Conservation (phyloP, 2,797 vertebrate species). For the Serranus cabrilla region DNA sequence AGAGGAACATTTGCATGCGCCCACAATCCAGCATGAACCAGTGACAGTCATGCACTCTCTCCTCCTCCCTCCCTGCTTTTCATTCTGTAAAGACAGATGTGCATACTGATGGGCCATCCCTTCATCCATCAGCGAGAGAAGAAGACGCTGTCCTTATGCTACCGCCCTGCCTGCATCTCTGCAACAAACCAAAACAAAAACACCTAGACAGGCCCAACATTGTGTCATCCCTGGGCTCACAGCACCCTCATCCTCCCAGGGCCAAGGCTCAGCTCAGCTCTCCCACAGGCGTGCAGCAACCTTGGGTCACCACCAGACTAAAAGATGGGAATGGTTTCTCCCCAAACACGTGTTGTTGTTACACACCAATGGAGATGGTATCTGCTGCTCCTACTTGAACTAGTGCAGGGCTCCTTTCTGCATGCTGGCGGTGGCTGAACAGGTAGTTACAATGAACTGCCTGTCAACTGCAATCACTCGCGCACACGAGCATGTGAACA, state of each 20-base stretch:
- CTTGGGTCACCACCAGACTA: slow-evolving; percentile 61
- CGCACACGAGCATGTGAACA: slow-evolving; percentile 16
- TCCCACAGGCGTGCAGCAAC: slow-evolving; percentile 54
- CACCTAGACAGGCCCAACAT: slow-evolving; percentile 62
- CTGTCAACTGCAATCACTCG: slow-evolving; percentile 47
- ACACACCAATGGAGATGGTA: slow-evolving; percentile 63
- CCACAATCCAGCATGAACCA: slow-evolving; percentile 54
- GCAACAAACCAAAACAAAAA: slow-evolving; percentile 67
- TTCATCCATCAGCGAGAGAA: slow-evolving; percentile 64
- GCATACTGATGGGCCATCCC: slow-evolving; percentile 58
- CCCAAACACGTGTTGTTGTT: slow-evolving; percentile 66
- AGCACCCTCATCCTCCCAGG: slow-evolving; percentile 55
- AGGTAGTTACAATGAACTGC: slow-evolving; percentile 61
- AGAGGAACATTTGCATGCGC: slow-evolving; percentile 52
- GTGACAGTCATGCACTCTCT: slow-evolving; percentile 49
- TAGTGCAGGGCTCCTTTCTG: slow-evolving; percentile 20
- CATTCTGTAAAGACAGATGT: slow-evolving; percentile 73
- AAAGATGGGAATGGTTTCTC: slow-evolving; percentile 60
- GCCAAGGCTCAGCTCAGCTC: slow-evolving; percentile 53
- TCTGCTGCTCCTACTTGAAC: slow-evolving; percentile 56
- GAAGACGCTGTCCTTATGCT: slow-evolving; percentile 44
- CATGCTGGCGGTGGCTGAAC: slow-evolving; percentile 43
- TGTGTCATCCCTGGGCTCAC: slow-evolving; percentile 67
- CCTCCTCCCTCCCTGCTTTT: slow-evolving; percentile 34
- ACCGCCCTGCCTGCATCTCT: slow-evolving; percentile 63